Conservation (phyloP, 2,888 invertebrate genomes). For the Tetranychus truncatus region DNA sequence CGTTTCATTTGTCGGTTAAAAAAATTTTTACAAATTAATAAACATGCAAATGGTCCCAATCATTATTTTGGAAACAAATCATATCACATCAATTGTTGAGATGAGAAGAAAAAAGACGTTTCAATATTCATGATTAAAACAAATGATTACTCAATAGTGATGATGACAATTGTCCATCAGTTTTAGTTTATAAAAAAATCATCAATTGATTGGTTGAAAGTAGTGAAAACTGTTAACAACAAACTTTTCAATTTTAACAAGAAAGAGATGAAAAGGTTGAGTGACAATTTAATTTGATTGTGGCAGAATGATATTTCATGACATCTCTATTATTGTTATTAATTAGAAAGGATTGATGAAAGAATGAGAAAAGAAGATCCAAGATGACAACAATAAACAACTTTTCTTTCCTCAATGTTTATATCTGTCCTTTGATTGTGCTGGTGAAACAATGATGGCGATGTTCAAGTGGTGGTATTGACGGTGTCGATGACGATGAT, state of each 20-base stretch:
- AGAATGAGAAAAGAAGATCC: no score
- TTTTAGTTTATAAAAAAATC: background rate
- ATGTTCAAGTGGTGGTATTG: background rate
- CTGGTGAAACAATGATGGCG: no score
- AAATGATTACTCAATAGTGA: no score
- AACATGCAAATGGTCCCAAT: no score
- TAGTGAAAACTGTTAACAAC: background rate
- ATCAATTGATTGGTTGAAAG: background rate
- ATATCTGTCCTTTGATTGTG: background rate
- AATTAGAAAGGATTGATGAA: background rate
- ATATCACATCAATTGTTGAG: background rate
- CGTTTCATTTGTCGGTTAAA: no score
- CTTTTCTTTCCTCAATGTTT: no score
- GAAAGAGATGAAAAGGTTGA: background rate
- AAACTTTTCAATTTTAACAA: background rate
- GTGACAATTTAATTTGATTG: background rate
- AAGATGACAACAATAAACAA: no score
- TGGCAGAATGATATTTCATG: background rate
- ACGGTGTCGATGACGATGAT: background rate
- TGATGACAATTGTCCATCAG: background rate
- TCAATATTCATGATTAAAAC: background rate
- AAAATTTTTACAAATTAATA: no score
- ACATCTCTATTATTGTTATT: background rate
- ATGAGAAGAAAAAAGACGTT: background rate
- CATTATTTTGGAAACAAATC: no score